phyloP scores from a whole-genome alignment of 2,797 vertebrate genomes.

The Sebastes nivosus region DNA sequence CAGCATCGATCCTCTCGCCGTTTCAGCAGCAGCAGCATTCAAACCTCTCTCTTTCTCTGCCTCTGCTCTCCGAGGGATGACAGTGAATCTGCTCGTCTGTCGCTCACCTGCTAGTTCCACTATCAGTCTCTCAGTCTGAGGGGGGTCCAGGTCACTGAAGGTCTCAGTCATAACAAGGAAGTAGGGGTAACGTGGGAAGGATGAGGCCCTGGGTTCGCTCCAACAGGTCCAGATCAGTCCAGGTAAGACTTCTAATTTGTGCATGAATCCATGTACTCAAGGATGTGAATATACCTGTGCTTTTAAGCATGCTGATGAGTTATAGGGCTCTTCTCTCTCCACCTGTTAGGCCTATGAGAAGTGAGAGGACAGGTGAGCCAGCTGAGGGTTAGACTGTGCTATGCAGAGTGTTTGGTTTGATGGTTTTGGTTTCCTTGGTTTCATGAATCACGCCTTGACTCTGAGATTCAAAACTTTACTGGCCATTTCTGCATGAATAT shows the following conservation, averaged over 20 bases:
- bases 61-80: conserved; percentile 2
- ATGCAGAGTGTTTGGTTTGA: neutral
- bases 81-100: neutral
- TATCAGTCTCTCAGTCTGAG: neutral
- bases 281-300: neutral
- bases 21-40: conserved; percentile 17
- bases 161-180: conserved; percentile 18
- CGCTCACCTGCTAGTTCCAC: neutral
- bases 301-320: neutral
- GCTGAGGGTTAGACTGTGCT: neutral
- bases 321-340: neutral
- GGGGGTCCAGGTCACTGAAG: conserved; percentile 7
- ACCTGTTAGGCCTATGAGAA: neutral
- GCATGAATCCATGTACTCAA: neutral
- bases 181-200: conserved; percentile 8
- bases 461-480: neutral
- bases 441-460: neutral
- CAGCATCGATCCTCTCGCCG: conserved; percentile 54
- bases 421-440: neutral
- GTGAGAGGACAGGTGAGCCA: neutral
- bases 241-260: conserved; percentile 54
- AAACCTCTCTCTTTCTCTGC: conserved; percentile 2
- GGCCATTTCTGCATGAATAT: neutral
- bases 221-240: conserved; percentile 70
- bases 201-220: conserved; percentile 77